phyloP scores from a whole-genome alignment of 2,113 vertebrate genomes.

The Ascaphus truei region DNA sequence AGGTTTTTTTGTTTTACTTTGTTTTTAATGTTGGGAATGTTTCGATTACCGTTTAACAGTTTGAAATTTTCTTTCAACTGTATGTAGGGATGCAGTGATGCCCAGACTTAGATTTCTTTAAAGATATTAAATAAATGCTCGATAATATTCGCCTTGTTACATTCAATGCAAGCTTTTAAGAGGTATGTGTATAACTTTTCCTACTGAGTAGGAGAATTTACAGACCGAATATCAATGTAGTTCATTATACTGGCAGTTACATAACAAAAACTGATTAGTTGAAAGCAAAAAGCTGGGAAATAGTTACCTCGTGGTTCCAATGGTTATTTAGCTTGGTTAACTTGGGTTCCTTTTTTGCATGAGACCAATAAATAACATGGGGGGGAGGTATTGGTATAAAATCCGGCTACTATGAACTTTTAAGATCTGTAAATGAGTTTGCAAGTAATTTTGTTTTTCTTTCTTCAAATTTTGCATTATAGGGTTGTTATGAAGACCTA shows the following conservation, averaged over 20 bases:
- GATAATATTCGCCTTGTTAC: constrained; percentile 75
- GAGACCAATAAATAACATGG: constrained; percentile 44
- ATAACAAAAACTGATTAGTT: constrained; percentile 19
- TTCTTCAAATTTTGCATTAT: constrained; percentile 70
- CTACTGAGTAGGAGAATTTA: constrained; percentile 75
- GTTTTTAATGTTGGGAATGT: constrained; percentile 68
- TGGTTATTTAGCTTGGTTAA: neutral
- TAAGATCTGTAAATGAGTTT: constrained; percentile 44
- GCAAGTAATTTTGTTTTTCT: constrained; percentile 47
- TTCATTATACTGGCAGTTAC: constrained; percentile 58
- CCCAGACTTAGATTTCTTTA: constrained; percentile 81
- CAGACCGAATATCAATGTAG: neutral
- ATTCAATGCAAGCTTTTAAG: constrained; percentile 79
- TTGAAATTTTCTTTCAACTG: constrained; percentile 76
- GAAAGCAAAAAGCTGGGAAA: too few relatives aligned
- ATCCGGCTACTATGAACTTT: constrained; percentile 43
- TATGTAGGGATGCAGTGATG: constrained; percentile 80
- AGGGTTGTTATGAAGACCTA: constrained; percentile 70
- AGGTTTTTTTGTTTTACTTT: neutral
- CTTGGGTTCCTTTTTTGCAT: constrained; percentile 38
- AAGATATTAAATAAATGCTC: constrained; percentile 75
- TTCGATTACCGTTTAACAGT: constrained; percentile 69
- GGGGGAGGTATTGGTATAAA: constrained; percentile 44
- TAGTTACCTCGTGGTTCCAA: too few relatives aligned
- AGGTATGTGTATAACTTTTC: constrained; percentile 81